Base-by-base conservation (phyloP, 2,113 vertebrate genomes). In the Nestor notabilis region DNA sequence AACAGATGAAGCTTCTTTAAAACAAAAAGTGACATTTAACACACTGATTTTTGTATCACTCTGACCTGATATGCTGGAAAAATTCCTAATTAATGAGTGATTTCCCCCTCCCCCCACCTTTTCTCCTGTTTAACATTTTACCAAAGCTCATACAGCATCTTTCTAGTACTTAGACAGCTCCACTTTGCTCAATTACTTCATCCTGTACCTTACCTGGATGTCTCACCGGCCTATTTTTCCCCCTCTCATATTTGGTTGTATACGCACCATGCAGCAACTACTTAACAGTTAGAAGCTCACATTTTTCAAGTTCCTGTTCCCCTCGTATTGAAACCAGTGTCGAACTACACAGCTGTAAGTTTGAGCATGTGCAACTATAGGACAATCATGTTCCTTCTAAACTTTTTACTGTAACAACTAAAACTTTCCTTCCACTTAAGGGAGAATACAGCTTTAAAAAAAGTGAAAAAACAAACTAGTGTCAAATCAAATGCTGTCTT, bases 121-220 rank as follows among this genome's bases (percentile, higher is more conserved):
- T 89, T 71, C 21, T 78, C 17, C 18, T 75, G 61, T n/a, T 43
- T 23, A 74, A 74, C 2, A 10, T 43, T 64, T 76, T 79, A 75
- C 18, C 29, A 78, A 74, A 78, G 33, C 6, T 43, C 15, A 49
- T 10, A 20, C 3, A 20, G 13, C 13, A 68, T n/a, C 61, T 47
- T 75, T 63, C 65, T 44, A 13, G 12, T 44, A 35, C 17, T 43
- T 23, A 58, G 1, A 5, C 0, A 61, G 28, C 29, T 56, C 4
- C 7, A 44, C 13, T 60, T n/a, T 1, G 3, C 44, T 65, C 20
- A 64, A 24, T 5, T 44, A 35, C 41, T 53, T 85, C 44, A 60
- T 16, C n/a, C 27, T 44, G 4, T 3, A 12, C 39, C 37, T 47
- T 7, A 52, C 10, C 14, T 0, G 0, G 3, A 69, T 17, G 33